Evolutionary conservation across 2,113 vertebrate species (phyloP).

Genomic region (Strigops habroptila): DNA sequence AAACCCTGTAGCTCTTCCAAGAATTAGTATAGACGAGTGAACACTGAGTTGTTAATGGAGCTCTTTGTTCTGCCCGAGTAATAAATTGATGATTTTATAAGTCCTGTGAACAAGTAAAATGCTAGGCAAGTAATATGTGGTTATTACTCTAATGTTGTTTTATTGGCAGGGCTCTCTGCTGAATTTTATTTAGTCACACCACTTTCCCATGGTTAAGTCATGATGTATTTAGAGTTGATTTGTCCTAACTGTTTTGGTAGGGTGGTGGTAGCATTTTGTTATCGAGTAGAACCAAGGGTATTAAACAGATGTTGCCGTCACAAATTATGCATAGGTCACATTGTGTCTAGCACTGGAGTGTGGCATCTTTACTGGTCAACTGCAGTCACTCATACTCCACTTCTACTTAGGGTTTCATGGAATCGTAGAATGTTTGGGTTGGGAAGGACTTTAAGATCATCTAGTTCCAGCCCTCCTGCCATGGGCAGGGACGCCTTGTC

Average conservation of each 20-base stretch:
- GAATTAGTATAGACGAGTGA: background rate
- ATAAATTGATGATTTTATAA: constrained; percentile 4
- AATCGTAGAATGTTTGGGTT: no score
- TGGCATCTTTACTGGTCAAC: background rate
- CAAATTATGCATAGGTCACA: background rate
- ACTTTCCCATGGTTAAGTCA: background rate
- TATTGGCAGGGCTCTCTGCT: background rate
- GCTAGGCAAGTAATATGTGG: background rate
- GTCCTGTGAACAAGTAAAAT: background rate
- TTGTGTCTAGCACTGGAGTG: background rate
- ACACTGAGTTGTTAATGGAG: background rate
- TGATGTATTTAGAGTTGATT: background rate
- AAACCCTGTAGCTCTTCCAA: background rate
- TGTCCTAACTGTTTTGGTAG: background rate
- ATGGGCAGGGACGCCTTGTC: no score
- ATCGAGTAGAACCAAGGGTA: background rate
- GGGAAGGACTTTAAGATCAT: no score
- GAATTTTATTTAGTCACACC: background rate
- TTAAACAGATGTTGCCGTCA: background rate
- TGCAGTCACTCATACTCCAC: no score
- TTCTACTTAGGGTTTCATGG: background rate
- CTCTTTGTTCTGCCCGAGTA: background rate
- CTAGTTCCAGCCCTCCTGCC: no score
- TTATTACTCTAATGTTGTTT: background rate
- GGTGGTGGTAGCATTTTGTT: background rate